Evolutionary conservation across 2,797 vertebrate species (phyloP).

Genomic region (Syncerus caffer): DNA sequence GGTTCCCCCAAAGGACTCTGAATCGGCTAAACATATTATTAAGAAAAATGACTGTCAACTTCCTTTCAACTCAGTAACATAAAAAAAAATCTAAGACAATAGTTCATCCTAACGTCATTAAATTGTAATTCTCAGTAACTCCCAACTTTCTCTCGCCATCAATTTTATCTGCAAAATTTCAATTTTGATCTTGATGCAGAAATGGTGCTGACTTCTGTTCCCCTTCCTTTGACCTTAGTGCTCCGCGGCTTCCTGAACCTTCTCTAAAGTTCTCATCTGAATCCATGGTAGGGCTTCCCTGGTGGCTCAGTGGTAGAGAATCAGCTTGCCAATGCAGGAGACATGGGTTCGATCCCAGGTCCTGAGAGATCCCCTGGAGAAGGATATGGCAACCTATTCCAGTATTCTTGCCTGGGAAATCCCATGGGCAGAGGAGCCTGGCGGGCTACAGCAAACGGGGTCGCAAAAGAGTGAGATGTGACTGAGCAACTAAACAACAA

Average conservation of each 20-base stretch:
- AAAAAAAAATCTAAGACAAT: background rate
- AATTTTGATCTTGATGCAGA: background rate
- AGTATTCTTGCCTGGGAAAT: background rate
- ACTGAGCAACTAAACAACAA: accelerated
- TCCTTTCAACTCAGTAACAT: background rate
- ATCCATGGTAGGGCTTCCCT: background rate
- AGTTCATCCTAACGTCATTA: background rate
- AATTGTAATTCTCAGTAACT: background rate
- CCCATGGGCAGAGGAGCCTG: background rate
- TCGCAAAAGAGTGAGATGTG: background rate
- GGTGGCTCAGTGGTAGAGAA: background rate
- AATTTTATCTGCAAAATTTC: background rate
- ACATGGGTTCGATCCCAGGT: background rate
- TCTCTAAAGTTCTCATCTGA: background rate
- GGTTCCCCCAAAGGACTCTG: background rate
- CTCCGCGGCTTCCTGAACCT: background rate
- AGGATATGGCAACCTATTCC: background rate
- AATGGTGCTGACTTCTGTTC: background rate
- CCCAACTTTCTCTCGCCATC: background rate
- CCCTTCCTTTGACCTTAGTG: background rate
- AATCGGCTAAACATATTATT: background rate
- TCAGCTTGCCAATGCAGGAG: background rate
- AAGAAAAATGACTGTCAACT: background rate
- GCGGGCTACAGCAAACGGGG: background rate
- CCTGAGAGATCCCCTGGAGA: background rate